phyloP scores from a whole-genome alignment of 2,113 vertebrate species.

The Zosterops pallidus region DNA sequence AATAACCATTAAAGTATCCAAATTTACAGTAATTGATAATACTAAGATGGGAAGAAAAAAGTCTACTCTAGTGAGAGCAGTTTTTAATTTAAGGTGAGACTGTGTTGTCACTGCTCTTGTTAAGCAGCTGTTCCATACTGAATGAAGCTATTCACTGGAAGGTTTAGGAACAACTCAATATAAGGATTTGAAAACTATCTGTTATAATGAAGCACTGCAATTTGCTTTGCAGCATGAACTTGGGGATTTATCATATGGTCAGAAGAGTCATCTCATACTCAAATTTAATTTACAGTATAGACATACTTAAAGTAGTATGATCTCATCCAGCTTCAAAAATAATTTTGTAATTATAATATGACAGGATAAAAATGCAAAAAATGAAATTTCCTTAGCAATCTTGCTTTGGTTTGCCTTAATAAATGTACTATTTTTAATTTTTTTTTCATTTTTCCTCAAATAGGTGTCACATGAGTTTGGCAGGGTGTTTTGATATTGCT shows the following conservation, averaged over 20 bases:
- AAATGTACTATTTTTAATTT: background rate
- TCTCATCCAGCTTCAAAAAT: slow-evolving; percentile 29
- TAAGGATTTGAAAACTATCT: background rate
- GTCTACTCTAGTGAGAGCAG: background rate
- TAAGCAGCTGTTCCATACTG: background rate
- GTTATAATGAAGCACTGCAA: background rate
- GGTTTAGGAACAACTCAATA: background rate
- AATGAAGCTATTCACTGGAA: background rate
- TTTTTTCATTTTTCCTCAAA: background rate
- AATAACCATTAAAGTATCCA: background rate
- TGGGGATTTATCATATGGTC: slow-evolving; percentile 25
- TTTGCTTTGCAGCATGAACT: slow-evolving; percentile 10
- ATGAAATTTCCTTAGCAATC: background rate
- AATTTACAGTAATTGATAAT: background rate
- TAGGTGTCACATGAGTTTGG: background rate
- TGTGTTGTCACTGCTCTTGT: background rate
- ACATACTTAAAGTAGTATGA: slow-evolving; percentile 39
- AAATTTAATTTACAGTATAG: slow-evolving; percentile 50
- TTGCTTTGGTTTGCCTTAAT: background rate
- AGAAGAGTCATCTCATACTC: background rate
- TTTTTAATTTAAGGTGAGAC: background rate
- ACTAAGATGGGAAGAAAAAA: background rate
- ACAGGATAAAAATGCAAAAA: background rate
- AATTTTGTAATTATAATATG: slow-evolving; percentile 22
- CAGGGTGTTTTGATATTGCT: background rate